A percentile compares a stretch with the other conserved stretches of the same genome.
phyloP scores from a whole-genome alignment of 1,140 invertebrate genomes.

The Eumaeus atala region DNA sequence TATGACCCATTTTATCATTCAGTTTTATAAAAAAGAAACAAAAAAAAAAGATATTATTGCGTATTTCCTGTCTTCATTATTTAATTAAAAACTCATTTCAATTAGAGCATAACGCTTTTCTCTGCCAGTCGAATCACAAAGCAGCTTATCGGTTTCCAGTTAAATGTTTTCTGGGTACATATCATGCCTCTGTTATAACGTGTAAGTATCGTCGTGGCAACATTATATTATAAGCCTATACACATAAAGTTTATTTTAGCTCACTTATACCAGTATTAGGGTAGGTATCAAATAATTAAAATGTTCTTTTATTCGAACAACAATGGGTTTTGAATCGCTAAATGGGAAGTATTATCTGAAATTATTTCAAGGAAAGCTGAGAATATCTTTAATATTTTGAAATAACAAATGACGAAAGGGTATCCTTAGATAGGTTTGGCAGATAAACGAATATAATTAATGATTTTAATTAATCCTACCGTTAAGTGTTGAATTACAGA shows the following conservation, averaged over 20 bases:
- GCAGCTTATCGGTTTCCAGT: constrained; percentile 6
- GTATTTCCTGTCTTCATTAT: not conserved
- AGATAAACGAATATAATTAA: constrained; percentile 68
- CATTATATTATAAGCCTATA: not conserved
- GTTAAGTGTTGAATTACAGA: constrained; percentile 57
- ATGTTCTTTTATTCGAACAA: no score
- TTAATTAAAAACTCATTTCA: constrained; percentile 6
- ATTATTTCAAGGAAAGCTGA: constrained; percentile 6
- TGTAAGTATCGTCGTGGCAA: not conserved
- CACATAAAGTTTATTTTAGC: no score
- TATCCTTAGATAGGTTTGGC: constrained; percentile 52
- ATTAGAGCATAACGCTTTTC: constrained; percentile 1
- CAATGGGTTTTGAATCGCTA: not conserved
- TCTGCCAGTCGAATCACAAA: constrained; percentile 6
- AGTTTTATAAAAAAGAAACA: not conserved
- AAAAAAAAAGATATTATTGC: not conserved
- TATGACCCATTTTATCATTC: no score
- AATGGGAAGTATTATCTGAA: constrained; percentile 6
- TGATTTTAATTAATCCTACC: constrained; percentile 63
- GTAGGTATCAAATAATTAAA: no score
- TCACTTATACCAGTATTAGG: no score
- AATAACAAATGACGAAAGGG: constrained; percentile 42
- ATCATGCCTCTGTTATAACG: not conserved
- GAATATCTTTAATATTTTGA: constrained; percentile 36
- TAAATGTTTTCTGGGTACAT: constrained; percentile 5